Percentiles rank a stretch among this genome's conserved stretches.
Evolutionary conservation across 1,140 invertebrate species (phyloP).

Genomic region (Scaptodrosophila lebanonensis): DNA sequence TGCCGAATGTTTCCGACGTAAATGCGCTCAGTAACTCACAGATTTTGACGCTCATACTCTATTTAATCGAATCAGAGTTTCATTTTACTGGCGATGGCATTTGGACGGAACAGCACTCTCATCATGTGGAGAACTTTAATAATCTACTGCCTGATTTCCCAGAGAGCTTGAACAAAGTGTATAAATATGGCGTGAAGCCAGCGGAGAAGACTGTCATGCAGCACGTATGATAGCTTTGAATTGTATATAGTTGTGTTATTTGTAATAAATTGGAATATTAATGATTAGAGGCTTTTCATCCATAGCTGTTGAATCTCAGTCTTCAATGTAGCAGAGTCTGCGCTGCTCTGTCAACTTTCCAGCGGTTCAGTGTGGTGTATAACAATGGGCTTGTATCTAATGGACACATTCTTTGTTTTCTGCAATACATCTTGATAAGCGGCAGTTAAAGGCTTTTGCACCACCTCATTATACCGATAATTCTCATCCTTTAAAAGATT

Average conservation of each 20-base stretch:
- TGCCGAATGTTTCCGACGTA: conserved; percentile 31
- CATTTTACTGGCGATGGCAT: conserved; percentile 78
- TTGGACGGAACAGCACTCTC: conserved; percentile 72
- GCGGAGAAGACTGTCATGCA: conserved; percentile 36
- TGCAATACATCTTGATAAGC: conserved; percentile 51
- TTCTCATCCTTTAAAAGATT: conserved; percentile 27
- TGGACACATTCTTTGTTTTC: conserved; percentile 27
- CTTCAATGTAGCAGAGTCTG: no score
- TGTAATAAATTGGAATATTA: no score
- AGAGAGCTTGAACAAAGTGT: conserved; percentile 68
- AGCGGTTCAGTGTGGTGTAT: conserved; percentile 17
- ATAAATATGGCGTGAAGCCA: conserved; percentile 71
- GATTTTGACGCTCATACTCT: conserved; percentile 70
- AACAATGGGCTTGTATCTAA: conserved; percentile 34
- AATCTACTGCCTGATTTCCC: conserved; percentile 71
- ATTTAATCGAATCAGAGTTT: conserved; percentile 76
- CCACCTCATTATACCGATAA: conserved; percentile 37
- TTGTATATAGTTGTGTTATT: neutral
- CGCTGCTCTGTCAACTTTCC: neutral
- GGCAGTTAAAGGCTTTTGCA: conserved; percentile 51
- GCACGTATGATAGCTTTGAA: conserved; percentile 23
- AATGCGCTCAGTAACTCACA: conserved; percentile 49
- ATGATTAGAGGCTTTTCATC: no score
- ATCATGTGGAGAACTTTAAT: conserved; percentile 74
- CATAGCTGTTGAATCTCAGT: no score